Evolutionary conservation across 2,797 vertebrate species (phyloP), one percentile per base, ranked within the genome.

Genomic region (Danio choprae): DNA sequence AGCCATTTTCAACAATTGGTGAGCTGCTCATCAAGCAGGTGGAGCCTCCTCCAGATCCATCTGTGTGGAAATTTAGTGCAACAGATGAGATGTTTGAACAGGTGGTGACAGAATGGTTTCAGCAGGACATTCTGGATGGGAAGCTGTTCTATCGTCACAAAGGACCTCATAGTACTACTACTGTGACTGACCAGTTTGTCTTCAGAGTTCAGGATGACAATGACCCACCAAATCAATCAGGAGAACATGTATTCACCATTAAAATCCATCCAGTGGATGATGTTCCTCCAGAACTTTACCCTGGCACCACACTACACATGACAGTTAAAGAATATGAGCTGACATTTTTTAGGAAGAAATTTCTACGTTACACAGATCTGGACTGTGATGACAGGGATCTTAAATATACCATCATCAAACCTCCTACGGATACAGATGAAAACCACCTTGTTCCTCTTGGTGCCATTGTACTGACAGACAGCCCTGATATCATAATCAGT

Each of bases 181-280:
- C 92, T 9, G 88, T 94, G 29, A 91, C 89, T 29, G 93, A 94
- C 67, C 87, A 82, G 11, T 88, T 96, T 88, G 82, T 90, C 22
- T 98, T 97, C 85, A 91, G 89, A 3, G 95, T 97, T 60, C 95
- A 95, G 80, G 96, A 97, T 84, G 95, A 96, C 86, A 95, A 95
- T 0, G 92, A 97, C 76, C 95, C 95, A 16, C 95, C 95, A 16
- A 96, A 96, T 89, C 90, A 90, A 80, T 97, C 97, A 40, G 94
- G 89, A 0, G 92, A 94, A 70, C 93, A 96, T 11, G 86, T 87
- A 2, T 94, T 98, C 80, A 89, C 89, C 7, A 87, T 96, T 79
- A 94, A 93, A 89, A 91, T 97, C 67, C 94, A 96, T 36, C 94
- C 94, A 0, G 88, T 95, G 1, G 96, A 96, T 86, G 93, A 92